Base-by-base conservation (phyloP, 1,140 invertebrate species). In the Heliothis virescens region DNA sequence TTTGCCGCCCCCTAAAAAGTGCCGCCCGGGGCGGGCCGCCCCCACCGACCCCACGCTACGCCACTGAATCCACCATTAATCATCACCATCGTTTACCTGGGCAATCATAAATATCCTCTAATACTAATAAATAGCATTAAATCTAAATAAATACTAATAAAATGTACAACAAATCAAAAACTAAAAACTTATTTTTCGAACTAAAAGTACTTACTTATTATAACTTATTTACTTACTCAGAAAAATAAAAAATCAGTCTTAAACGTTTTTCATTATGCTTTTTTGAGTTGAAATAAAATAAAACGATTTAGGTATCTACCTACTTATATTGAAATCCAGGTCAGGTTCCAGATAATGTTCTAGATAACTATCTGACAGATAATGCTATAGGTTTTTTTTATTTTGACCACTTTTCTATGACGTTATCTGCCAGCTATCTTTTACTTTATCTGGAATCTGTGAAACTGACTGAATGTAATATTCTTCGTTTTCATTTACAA, bases 161-260 rank as follows among this genome's bases (percentile, higher is more conserved):
- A 29, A 60, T 60, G 26, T 60, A 60, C 57, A 60, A 4, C 57
- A 4, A 15, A 60, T 10, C 21, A 18, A 18, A 55, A 57, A 18
- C 10, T 9, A 41, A 41, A 41, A 41, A 7, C 53, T 57, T 16
- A 9, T 18, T 55, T 18, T 57, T 57, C 0, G 7, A 57, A 7
- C 9, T 57, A 57, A 21, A 29, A 41, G 26, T 63, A n/a, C 16
- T 57, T 63, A n/a, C 16, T 57, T 57, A 57, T 18, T 18, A 18
- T 57, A 57, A 18, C n/a, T 57, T 34, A 7, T 7, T n/a, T 15
- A 34, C 60, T 62, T 62, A 62, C 26, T 62, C 60, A 62, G 60
- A 62, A 62, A 62, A 62, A 62, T 62, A 34, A 62, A 41, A 63
- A 63, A n/a, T 63, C 60, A 63, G 29, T 63, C 60, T 63, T 63